Conservation (phyloP, 2,888 invertebrate genomes). For the Papilio protenor region DNA sequence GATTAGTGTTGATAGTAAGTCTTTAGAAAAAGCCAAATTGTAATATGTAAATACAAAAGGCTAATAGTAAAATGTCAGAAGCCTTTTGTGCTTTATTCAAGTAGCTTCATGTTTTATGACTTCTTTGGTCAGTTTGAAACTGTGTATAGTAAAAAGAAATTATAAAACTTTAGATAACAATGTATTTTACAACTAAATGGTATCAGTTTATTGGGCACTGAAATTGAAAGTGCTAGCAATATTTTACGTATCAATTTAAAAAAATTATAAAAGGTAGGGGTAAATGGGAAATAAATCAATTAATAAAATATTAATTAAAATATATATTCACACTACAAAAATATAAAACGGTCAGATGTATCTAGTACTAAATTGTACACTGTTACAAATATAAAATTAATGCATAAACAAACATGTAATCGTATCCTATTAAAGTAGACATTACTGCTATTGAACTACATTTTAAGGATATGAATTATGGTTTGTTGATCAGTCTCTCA, state of each 20-base stretch:
- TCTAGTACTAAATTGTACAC: constrained; percentile 18
- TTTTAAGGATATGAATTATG: constrained; percentile 7
- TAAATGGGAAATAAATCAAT: constrained; percentile 6
- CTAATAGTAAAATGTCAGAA: too few species aligned
- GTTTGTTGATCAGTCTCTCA: constrained; percentile 44
- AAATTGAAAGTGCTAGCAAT: neutral
- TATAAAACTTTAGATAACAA: neutral
- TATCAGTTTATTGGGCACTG: neutral
- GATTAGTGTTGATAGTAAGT: neutral
- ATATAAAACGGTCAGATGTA: constrained; percentile 34
- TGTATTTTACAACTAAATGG: neutral
- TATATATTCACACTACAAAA: constrained; percentile 45
- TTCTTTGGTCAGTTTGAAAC: neutral
- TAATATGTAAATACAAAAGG: too few species aligned
- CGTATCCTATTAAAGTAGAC: constrained; percentile 1
- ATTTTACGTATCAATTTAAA: neutral
- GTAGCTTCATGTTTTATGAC: neutral
- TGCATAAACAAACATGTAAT: constrained; percentile 16
- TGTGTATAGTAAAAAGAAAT: neutral
- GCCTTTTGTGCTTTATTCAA: neutral
- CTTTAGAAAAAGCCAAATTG: neutral
- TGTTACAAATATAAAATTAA: constrained; percentile 26
- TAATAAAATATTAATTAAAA: constrained; percentile 23
- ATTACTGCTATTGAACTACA: neutral
- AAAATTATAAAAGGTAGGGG: neutral